Evolutionary conservation across 2,888 invertebrate species (phyloP).

Genomic region (Acleris sparsana): DNA sequence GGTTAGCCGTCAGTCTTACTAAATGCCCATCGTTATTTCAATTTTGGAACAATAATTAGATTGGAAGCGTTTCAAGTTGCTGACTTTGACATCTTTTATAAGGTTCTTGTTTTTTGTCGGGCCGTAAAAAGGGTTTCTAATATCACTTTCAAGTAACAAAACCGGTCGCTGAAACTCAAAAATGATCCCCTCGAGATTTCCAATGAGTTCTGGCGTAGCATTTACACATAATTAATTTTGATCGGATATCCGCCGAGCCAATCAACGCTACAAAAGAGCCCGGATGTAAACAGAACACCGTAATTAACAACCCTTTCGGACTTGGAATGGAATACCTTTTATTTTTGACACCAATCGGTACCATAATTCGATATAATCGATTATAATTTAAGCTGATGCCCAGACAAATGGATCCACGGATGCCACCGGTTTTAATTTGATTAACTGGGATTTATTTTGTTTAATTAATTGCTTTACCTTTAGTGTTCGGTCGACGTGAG

Average conservation of each 20-base stretch:
- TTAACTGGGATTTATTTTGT: slow-evolving; percentile 22
- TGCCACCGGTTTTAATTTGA: slow-evolving; percentile 25
- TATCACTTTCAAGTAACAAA: too few relatives aligned
- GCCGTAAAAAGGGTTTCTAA: too few relatives aligned
- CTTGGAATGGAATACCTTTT: slow-evolving; percentile 33
- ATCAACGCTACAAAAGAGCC: slow-evolving; percentile 23
- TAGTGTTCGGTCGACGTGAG: slow-evolving; percentile 10
- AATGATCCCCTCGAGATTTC: too few relatives aligned
- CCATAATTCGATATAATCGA: slow-evolving; percentile 43
- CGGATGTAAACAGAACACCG: slow-evolving; percentile 24
- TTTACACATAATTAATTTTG: slow-evolving; percentile 4
- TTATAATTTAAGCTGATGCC: slow-evolving; percentile 31
- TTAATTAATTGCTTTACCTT: slow-evolving; percentile 1
- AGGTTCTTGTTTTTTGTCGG: too few relatives aligned
- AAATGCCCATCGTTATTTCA: too few relatives aligned
- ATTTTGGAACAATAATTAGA: too few relatives aligned
- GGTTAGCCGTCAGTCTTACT: too few relatives aligned
- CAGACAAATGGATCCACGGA: slow-evolving; percentile 23
- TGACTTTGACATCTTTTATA: too few relatives aligned
- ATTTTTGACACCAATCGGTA: slow-evolving; percentile 43
- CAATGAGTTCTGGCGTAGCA: not conserved
- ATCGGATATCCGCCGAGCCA: slow-evolving; percentile 3
- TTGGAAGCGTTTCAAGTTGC: too few relatives aligned
- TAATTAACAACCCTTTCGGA: slow-evolving; percentile 25
- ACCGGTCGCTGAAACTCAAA: too few relatives aligned